Base-by-base conservation (phyloP, 2,113 vertebrate species). In the Toxotes jaculatrix region DNA sequence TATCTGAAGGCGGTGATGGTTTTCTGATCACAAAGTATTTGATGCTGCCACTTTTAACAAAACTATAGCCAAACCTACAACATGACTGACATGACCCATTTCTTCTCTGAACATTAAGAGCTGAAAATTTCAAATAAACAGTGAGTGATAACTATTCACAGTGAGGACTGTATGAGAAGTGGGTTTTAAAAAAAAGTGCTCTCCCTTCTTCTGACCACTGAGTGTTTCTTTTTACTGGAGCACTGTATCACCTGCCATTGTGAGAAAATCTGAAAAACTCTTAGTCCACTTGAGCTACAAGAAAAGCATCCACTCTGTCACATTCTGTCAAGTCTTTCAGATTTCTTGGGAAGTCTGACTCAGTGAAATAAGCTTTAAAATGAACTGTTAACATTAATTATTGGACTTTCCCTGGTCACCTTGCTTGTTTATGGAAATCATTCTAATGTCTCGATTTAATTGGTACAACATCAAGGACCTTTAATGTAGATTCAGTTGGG, bases 391-490 rank as follows among this genome's bases (percentile, higher is more conserved):
- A 79, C 47, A 1, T n/a, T 60, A 0, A 19, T 23, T 14, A 5
- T 47, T 13, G 10, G 21, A 32, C 9, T 31, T 68, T 60, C 38
- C 7, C 42, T 43, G 43, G 74, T 60, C 3, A 2, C 17, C 11
- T 27, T 70, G n/a, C 72, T 73, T 76, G 47, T 55, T 73, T 5
- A 5, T n/a, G 49, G 17, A 77, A 60, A 45, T 53, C 3, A 38
- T 51, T 5, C 31, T n/a, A 49, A 71, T 38, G 16, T 40, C 0
- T 45, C 12, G 17, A 5, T 63, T 59, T 43, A 43, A 38, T 36
- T 40, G 7, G 21, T 60, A 19, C 68, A 61, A 60, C 34, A 64
- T 38, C 16, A 45, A 0, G 7, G 4, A 34, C 38, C 27, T 59
- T 57, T 53, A 23, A 8, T 53, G 21, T 47, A 27, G 21, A 63